Evolutionary conservation across 2,797 vertebrate species (phyloP), one percentile per base, ranked within the genome.

Genomic region (Heterohyrax brucei): DNA sequence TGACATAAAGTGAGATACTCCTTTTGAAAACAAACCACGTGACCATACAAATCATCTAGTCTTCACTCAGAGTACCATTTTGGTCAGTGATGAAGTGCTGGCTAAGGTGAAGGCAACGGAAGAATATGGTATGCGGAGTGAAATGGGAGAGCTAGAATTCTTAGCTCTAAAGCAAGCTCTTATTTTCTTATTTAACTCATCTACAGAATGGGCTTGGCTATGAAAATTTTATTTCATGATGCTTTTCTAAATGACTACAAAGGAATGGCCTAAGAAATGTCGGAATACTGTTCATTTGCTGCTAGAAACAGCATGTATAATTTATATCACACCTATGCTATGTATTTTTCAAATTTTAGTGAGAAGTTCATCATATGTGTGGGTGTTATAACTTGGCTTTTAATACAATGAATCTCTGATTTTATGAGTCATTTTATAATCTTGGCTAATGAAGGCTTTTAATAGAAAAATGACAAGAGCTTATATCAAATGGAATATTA

Each of bases 351-450:
- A 82, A 10, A 77, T n/a, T 82, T 72, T n/a, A 94, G 22, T 86
- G 76, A 92, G 30, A 80, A 73, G 70, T 86, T 81, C 70, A 59
- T 44, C 72, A 26, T 3, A 0, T 26, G 0, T 80, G 5, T n/a
- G 33, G 5, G 6, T 89, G 1, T 72, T 80, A 28, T 39, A 87
- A 84, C 18, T 89, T 94, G 70, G 82, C 7, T 12, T 4, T 85
- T n/a, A 77, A 12, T 33, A 59, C 13, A 96, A 91, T 61, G 72
- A 46, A n/a, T 82, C 64, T 68, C 56, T 83, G 73, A 10, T 93
- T 72, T 87, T 0, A 30, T 56, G 53, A 96, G 48, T 96, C 48
- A 93, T 83, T 95, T 79, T 92, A 82, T 83, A 87, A 85, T 83
- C 46, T 95, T 92, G 44, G 6, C 86, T 95, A 88, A 76, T 14